These are phyloP conservation scores for Dinocampus coccinellae DNA, from an alignment of 2,888 invertebrate genomes.

Conservation along the genomic window DNA sequence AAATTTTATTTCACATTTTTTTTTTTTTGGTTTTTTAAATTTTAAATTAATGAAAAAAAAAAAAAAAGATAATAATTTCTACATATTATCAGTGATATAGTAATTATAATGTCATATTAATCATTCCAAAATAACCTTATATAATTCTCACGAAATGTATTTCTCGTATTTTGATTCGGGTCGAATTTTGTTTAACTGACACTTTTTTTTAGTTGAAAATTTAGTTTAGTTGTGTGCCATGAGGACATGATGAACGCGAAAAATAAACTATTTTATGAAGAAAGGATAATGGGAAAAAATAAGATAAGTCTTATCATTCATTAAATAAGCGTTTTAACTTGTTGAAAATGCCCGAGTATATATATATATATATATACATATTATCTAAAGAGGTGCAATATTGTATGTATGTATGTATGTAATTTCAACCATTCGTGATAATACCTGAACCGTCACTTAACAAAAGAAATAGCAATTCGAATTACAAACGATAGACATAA, in stretches of 20 bases:
- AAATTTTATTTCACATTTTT: neutral
- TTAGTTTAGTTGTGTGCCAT: neutral
- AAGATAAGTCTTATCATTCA: conserved; percentile 15
- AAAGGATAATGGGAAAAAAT: neutral
- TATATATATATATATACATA: neutral
- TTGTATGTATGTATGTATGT: neutral
- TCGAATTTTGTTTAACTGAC: conserved; percentile 3
- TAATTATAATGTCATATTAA: neutral
- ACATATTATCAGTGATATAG: neutral
- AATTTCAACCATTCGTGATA: neutral
- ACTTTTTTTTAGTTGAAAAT: neutral
- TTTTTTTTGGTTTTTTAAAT: neutral
- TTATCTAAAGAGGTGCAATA: no score
- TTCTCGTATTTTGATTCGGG: neutral
- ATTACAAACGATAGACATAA: neutral
- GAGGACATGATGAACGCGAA: neutral
- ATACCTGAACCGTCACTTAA: neutral
- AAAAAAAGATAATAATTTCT: neutral
- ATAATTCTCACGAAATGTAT: conserved; percentile 1
- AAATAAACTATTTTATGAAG: neutral
- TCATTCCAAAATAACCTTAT: neutral
- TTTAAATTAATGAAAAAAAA: neutral
- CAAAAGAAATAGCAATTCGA: neutral
- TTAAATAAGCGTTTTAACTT: neutral
- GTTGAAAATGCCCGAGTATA: neutral